Evolutionary conservation across 2,888 invertebrate genomes (phyloP), one percentile per base, ranked within the genome.

Genomic region (Trachelus troglodyta): DNA sequence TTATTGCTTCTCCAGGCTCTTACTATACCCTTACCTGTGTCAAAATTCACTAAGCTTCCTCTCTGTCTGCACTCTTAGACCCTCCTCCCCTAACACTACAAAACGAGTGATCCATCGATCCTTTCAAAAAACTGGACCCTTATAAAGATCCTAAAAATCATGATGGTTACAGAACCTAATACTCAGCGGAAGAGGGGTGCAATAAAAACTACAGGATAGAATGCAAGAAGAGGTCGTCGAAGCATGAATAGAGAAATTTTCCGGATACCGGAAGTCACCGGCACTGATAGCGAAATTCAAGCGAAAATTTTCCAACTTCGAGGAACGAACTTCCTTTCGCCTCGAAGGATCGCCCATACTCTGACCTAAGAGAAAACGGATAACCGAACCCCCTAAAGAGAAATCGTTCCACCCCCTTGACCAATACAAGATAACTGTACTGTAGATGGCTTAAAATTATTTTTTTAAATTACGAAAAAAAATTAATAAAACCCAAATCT

Each of bases 101-200:
- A n/a, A 82, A 83, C 71, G 84, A 82, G 86, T 85, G 86, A 87
- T 86, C 87, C 23, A 23, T 56, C 15, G 83, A 83, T 82, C 89
- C 89, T 89, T 89, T 88, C 87, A 9, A 23, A 9, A 23, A 23
- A 56, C 15, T 40, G 40, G 4, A 40, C 40, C 40, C 40, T 40
- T 0, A 6, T 37, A 40, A 15, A 12, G 40, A 40, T 40, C 15
- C 40, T 15, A 4, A 40, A 40, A 23, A 23, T 56, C 56, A 56
- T 23, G 2, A 56, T 56, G 6, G 23, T 9, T 15, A 23, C 9
- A 56, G 23, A 23, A 56, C 2, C 56, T 2, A 9, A 9, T 56
- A 56, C 23, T 56, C 56, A 9, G 23, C 23, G 56, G 23, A 56
- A 23, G 6, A 56, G 9, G 1, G 9, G 23, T 23, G 23, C 9